These are phyloP conservation scores for Fundulus diaphanus DNA, from an alignment of 2,797 vertebrate species.

Conservation along the genomic window DNA sequence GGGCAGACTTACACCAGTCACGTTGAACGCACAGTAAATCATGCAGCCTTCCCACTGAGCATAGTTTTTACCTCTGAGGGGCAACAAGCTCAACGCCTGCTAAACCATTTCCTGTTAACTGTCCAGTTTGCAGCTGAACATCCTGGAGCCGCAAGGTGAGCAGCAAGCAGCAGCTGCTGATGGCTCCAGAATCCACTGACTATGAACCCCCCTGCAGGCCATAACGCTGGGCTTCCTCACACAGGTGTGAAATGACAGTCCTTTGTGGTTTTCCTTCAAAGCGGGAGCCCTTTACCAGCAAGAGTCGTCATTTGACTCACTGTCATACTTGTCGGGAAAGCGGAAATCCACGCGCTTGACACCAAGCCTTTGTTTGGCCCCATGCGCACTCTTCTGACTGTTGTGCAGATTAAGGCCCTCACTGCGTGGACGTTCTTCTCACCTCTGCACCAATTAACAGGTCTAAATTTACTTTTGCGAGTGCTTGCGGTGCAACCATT, in stretches of 20 bases:
- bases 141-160: neutral
- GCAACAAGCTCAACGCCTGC: too few relatives aligned
- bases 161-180: neutral
- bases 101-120: neutral
- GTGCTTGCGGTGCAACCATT: neutral
- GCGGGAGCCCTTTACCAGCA: conserved; percentile 5
- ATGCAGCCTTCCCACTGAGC: too few relatives aligned
- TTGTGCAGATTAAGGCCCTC: neutral
- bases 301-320: neutral
- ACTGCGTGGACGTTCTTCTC: neutral
- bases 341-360: neutral
- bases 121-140: neutral
- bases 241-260: conserved; percentile 14
- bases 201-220: neutral
- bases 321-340: conserved; percentile 4
- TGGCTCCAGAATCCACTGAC: neutral
- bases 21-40: neutral
- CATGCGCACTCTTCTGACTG: neutral
- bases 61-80: neutral
- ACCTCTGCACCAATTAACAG: neutral
- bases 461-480: neutral
- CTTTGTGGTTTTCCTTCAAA: conserved; percentile 32
- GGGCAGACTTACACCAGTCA: conserved; percentile 22
- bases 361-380: neutral
- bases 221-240: conserved; percentile 3